phyloP scores from a whole-genome alignment of 2,113 vertebrate genomes.

The Laterallus jamaicensis region DNA sequence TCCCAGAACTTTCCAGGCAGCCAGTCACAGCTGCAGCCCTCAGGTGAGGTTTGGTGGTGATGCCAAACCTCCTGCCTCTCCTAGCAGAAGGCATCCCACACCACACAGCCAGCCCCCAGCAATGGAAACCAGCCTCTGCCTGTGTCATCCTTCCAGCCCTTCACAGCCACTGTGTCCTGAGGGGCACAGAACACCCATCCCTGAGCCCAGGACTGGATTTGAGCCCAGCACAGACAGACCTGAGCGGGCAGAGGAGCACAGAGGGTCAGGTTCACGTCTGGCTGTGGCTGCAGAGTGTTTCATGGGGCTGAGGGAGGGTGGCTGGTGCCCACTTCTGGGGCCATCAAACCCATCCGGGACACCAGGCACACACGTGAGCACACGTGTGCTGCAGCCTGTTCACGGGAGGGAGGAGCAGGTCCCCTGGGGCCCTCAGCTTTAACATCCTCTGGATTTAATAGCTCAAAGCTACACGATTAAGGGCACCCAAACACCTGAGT shows the following conservation, averaged over 20 bases:
- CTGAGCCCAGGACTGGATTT: not conserved
- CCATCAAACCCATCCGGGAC: not conserved
- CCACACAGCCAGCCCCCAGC: rapidly evolving
- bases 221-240: not conserved
- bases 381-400: not conserved
- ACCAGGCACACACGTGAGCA: not conserved
- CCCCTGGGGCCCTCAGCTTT: not conserved
- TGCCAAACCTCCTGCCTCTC: not conserved
- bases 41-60: not conserved
- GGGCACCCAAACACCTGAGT: not conserved
- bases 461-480: not conserved
- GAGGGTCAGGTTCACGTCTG: not conserved
- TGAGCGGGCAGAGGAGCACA: not conserved
- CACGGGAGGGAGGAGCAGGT: not conserved
- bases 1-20: not conserved
- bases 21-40: rapidly evolving
- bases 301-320: not conserved
- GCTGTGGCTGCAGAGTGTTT: not conserved
- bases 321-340: not conserved
- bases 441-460: not conserved
- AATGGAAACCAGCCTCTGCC: no score
- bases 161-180: not conserved
- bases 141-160: not conserved
- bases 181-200: rapidly evolving
- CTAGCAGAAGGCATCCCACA: not conserved